A percentile compares a stretch with the other conserved stretches of the same genome.
phyloP scores from a whole-genome alignment of 1,140 invertebrate species.

The Drosophila pruinosa region DNA sequence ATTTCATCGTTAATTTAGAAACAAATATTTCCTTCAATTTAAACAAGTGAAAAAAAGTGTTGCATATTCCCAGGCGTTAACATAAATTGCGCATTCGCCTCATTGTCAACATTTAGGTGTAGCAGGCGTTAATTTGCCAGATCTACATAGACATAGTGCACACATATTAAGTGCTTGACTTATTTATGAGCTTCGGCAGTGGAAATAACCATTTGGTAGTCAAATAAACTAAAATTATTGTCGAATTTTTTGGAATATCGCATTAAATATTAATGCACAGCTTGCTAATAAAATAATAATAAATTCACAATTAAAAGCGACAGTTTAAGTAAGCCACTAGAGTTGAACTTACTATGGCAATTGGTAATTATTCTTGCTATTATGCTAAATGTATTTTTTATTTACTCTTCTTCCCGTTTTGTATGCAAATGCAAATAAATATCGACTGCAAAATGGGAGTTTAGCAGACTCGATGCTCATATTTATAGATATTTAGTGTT shows the following conservation, averaged over 20 bases:
- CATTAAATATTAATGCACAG: constrained; percentile 18
- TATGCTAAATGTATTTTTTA: constrained; percentile 1
- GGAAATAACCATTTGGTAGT: not conserved
- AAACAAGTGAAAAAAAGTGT: not conserved
- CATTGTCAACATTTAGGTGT: not conserved
- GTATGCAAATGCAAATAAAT: constrained; percentile 9
- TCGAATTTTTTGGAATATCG: not conserved
- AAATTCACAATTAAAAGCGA: constrained; percentile 12
- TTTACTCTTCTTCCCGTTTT: not conserved
- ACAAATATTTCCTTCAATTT: not conserved
- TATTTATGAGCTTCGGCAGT: constrained; percentile 14
- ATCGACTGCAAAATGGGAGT: not conserved
- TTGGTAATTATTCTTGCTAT: not conserved
- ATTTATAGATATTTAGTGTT: not conserved
- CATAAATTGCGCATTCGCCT: constrained; percentile 13
- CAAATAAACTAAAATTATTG: not conserved
- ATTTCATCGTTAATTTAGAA: not conserved
- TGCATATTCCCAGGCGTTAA: not conserved
- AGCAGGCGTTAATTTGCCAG: constrained; percentile 4
- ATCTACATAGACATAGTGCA: not conserved
- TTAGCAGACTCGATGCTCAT: not conserved
- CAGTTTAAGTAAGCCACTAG: not conserved
- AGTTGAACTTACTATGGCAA: not conserved
- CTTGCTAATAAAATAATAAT: constrained; percentile 13
- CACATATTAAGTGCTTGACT: constrained; percentile 10